Conservation (phyloP, 2,113 vertebrate genomes). For the Hyaena hyaena region DNA sequence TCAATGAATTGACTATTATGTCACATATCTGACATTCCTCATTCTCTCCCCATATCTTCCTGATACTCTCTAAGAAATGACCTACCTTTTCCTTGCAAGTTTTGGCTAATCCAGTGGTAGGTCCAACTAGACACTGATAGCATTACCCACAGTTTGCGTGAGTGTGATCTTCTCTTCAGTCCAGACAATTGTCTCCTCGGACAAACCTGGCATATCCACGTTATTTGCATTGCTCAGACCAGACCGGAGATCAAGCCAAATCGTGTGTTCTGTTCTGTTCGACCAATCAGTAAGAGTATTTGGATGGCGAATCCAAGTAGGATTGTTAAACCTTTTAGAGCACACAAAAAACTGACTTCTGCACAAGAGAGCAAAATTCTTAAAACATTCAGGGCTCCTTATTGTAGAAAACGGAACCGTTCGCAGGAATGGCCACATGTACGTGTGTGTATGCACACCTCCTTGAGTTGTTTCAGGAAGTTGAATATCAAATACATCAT, state of each 20-base stretch:
- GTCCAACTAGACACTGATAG: slow-evolving; percentile 10
- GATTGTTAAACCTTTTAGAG: slow-evolving; percentile 39
- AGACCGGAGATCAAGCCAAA: slow-evolving; percentile 41
- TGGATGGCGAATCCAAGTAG: slow-evolving; percentile 49
- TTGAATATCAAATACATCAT: not conserved
- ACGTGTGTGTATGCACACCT: not conserved
- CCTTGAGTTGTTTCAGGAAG: slow-evolving; percentile 45
- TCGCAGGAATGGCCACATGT: not conserved
- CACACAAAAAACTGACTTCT: not conserved
- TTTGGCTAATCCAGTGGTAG: not conserved
- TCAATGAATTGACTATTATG: not conserved
- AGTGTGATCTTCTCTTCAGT: slow-evolving; percentile 6
- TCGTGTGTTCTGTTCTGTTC: not conserved
- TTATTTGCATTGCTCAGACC: not conserved
- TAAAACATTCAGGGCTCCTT: not conserved
- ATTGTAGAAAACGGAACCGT: slow-evolving; percentile 29
- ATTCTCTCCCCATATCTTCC: slow-evolving; percentile 3
- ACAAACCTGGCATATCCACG: slow-evolving; percentile 6
- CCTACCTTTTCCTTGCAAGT: slow-evolving; percentile 13
- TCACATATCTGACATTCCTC: not conserved
- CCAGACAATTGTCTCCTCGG: slow-evolving; percentile 9
- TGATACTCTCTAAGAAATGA: not conserved
- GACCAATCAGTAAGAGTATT: slow-evolving; percentile 44
- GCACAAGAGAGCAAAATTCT: slow-evolving; percentile 26
- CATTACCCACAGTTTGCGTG: not conserved